A percentile compares a stretch with the other conserved stretches of the same genome.
Evolutionary conservation across 2,797 vertebrate genomes (phyloP).

Genomic region (Phoeniculus purpureus): DNA sequence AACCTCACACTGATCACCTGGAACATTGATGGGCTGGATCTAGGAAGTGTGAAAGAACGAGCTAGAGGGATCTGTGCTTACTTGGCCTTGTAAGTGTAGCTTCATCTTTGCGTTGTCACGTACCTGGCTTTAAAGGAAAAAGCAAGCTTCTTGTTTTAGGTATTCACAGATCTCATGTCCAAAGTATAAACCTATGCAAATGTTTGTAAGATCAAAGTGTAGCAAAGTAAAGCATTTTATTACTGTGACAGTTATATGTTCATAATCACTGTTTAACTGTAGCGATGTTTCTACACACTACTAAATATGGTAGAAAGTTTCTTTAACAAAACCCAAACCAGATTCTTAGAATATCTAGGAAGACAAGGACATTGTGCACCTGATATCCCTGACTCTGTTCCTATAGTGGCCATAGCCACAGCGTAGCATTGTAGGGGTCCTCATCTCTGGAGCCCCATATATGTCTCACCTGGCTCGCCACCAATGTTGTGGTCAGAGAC

Average conservation of each 20-base stretch:
- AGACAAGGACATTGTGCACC: neutral
- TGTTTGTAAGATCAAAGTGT: neutral
- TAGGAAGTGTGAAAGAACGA: conserved; percentile 83
- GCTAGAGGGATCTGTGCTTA: conserved; percentile 88
- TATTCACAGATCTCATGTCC: neutral
- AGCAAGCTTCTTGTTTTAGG: neutral
- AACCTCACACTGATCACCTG: conserved; percentile 89
- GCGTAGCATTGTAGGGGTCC: too few relatives aligned
- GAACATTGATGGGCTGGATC: conserved; percentile 94
- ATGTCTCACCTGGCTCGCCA: too few relatives aligned
- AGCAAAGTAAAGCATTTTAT: neutral
- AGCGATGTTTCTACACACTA: neutral
- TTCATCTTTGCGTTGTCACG: neutral
- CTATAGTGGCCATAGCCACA: too few relatives aligned
- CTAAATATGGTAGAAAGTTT: neutral
- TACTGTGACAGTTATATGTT: neutral
- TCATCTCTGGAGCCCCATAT: too few relatives aligned
- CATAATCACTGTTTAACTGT: neutral
- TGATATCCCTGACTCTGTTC: neutral
- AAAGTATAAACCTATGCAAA: neutral
- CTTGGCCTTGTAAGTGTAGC: conserved; percentile 85
- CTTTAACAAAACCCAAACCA: neutral
- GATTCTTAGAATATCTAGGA: neutral
- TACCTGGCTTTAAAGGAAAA: neutral
- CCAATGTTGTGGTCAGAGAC: too few relatives aligned